Percentiles rank a stretch among this genome's conserved stretches.
phyloP scores from a whole-genome alignment of 2,113 vertebrate species.

The Calypte anna region DNA sequence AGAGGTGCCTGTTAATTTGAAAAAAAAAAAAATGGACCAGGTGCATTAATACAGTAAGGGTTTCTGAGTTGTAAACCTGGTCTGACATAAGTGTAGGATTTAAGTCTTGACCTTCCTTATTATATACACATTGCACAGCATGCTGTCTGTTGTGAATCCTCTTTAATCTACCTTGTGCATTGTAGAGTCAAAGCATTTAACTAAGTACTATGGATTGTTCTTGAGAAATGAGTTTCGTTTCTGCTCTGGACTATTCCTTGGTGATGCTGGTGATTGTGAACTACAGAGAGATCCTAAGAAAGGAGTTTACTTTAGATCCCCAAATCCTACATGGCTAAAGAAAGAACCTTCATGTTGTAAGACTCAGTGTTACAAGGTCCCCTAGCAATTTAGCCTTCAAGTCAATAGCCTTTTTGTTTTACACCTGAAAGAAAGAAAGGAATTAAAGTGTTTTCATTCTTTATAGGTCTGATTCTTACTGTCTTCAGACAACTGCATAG shows the following conservation, averaged over 20 bases:
- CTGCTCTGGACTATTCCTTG: background rate
- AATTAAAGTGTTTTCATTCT: background rate
- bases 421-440: background rate
- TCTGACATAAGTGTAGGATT: background rate
- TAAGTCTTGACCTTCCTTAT: constrained; percentile 34
- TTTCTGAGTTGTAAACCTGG: background rate
- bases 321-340: background rate
- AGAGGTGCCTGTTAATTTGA: background rate
- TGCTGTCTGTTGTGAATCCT: constrained; percentile 15
- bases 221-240: constrained; percentile 10
- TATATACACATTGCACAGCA: constrained; percentile 4
- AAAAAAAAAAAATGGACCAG: background rate
- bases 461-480: background rate
- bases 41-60: background rate
- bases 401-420: background rate
- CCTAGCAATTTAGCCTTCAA: background rate
- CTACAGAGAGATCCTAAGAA: background rate
- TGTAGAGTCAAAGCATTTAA: background rate
- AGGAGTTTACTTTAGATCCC: background rate
- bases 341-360: fast-evolving
- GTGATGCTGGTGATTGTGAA: background rate
- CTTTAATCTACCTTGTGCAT: background rate
- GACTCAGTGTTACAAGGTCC: background rate
- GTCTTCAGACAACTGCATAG: background rate
- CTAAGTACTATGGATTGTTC: background rate